phyloP scores from a whole-genome alignment of 2,113 vertebrate genomes.

The Rafetus swinhoei region DNA sequence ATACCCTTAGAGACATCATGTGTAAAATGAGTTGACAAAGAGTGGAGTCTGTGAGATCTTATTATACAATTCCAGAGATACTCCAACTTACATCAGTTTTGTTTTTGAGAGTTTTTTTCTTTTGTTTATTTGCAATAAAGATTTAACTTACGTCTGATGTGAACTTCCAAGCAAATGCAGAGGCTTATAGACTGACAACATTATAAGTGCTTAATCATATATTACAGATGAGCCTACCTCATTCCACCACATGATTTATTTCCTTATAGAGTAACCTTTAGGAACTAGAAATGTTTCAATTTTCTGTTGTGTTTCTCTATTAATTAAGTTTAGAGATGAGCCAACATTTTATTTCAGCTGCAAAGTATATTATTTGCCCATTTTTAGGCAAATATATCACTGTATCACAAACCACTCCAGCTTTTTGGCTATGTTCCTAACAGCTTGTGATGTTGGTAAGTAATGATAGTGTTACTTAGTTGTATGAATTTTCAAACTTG shows the following conservation, averaged over 20 bases:
- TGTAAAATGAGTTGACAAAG: conserved; percentile 48
- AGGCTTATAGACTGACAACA: conserved; percentile 43
- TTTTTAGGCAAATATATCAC: not conserved
- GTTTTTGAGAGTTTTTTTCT: conserved; percentile 61
- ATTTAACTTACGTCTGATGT: conserved; percentile 68
- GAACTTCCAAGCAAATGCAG: conserved; percentile 62
- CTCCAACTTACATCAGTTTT: conserved; percentile 43
- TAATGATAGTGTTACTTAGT: conserved; percentile 57
- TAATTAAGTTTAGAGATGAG: conserved; percentile 71
- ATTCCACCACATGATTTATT: conserved; percentile 57
- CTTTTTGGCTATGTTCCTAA: conserved; percentile 19
- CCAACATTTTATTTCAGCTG: conserved; percentile 58
- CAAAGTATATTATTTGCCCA: not conserved
- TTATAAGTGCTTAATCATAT: conserved; percentile 63
- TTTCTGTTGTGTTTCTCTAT: conserved; percentile 50
- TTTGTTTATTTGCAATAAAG: conserved; percentile 46
- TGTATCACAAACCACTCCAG: not conserved
- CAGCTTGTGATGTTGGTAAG: not conserved
- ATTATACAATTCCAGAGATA: conserved; percentile 48
- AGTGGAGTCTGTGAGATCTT: conserved; percentile 34
- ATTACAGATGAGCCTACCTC: conserved; percentile 20
- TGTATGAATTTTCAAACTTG: conserved; percentile 22
- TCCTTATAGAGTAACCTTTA: conserved; percentile 61
- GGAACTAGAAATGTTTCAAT: conserved; percentile 64
- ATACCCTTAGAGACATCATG: not conserved